Percentiles rank a stretch among this genome's conserved stretches.
phyloP scores from a whole-genome alignment of 1,140 invertebrate genomes.

The Zaprionus kolodkinae region DNA sequence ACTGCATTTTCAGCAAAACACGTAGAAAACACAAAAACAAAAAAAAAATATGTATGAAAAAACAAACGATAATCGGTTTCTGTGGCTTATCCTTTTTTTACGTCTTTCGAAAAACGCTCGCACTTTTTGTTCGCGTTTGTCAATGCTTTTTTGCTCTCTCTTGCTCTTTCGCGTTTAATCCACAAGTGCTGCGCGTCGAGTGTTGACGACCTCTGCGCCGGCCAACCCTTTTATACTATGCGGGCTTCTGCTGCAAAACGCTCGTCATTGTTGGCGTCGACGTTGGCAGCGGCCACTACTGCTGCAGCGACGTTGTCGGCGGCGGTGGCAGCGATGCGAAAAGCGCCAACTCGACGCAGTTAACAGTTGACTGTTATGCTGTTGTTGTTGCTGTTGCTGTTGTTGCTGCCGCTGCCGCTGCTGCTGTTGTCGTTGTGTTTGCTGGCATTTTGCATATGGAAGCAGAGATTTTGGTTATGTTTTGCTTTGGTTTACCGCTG shows the following conservation, averaged over 20 bases:
- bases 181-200: slow-evolving; percentile 54
- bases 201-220: slow-evolving; percentile 72
- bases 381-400: slow-evolving; percentile 15
- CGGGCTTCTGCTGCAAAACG: slow-evolving; percentile 54
- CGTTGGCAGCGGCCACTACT: slow-evolving; percentile 5
- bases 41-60: neutral
- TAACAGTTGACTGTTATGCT: slow-evolving; percentile 30
- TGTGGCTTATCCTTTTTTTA: slow-evolving; percentile 17
- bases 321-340: slow-evolving; percentile 54
- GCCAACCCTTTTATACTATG: slow-evolving; percentile 73
- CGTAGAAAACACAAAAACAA: slow-evolving; percentile 33
- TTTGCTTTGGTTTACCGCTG: slow-evolving; percentile 43
- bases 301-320: slow-evolving; percentile 16
- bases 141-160: neutral
- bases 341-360: slow-evolving; percentile 56
- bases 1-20: slow-evolving; percentile 34
- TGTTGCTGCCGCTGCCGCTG: slow-evolving; percentile 15
- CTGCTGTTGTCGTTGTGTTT: slow-evolving; percentile 23
- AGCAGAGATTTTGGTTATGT: slow-evolving; percentile 44
- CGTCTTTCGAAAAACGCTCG: slow-evolving; percentile 3
- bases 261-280: slow-evolving; percentile 35
- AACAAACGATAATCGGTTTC: slow-evolving; percentile 17
- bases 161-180: slow-evolving; percentile 35
- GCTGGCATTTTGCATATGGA: slow-evolving; percentile 47
- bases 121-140: neutral